Percentiles rank a stretch among this genome's conserved stretches.
phyloP scores from a whole-genome alignment of 2,113 vertebrate species.

The Alaudala cheleensis region DNA sequence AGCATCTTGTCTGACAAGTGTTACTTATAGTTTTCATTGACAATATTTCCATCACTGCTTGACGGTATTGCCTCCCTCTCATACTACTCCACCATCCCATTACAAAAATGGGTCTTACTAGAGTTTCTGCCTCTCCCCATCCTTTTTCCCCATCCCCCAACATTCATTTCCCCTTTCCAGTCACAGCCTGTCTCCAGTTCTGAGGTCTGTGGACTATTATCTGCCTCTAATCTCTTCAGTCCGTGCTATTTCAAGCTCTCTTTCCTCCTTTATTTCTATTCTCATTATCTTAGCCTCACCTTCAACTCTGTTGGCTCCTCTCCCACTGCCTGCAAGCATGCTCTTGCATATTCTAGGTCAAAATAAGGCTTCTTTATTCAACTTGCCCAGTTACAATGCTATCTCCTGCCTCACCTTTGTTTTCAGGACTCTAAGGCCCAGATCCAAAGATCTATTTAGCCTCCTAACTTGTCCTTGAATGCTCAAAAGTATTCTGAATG shows the following conservation, averaged over 20 bases:
- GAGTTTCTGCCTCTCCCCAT: not conserved
- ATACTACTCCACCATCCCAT: not conserved
- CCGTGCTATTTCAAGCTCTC: not conserved
- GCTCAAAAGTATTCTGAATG: not conserved
- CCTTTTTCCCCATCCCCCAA: not conserved
- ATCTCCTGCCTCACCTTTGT: not conserved
- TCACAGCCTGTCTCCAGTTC: not conserved
- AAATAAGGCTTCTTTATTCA: not conserved
- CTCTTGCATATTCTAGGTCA: constrained; percentile 35
- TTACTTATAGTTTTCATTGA: not conserved
- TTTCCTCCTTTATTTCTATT: constrained; percentile 6
- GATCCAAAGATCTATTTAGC: constrained; percentile 6
- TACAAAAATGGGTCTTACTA: not conserved
- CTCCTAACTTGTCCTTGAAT: not conserved
- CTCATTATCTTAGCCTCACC: constrained; percentile 25
- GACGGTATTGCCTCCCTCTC: not conserved
- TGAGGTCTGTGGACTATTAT: not conserved
- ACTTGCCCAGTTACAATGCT: not conserved
- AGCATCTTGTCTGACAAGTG: not conserved
- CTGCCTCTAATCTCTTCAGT: not conserved
- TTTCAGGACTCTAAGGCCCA: not conserved
- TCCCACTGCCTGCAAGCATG: not conserved
- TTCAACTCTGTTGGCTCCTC: constrained; percentile 19
- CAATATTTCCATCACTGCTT: not conserved
- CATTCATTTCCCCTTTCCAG: not conserved